These are phyloP conservation scores for Pocillopora meandrina DNA, from an alignment of 92 coral and sea anemone species.

Conservation along the genomic window DNA sequence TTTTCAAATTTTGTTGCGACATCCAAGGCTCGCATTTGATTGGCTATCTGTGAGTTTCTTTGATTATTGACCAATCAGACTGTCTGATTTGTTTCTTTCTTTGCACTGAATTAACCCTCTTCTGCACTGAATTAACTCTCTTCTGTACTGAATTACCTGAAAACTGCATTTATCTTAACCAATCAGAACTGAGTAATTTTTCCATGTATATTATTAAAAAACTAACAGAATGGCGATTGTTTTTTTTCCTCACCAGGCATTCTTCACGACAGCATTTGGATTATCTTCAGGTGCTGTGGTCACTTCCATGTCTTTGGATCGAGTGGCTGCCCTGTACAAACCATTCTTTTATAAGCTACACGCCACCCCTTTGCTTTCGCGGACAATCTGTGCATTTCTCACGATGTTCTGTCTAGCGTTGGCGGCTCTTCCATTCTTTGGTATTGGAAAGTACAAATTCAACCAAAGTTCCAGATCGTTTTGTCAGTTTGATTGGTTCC, in stretches of 20 bases:
- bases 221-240: background rate
- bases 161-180: too few species aligned
- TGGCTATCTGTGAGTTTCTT: too few species aligned
- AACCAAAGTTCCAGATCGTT: conserved; percentile 35
- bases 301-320: conserved; percentile 68
- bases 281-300: conserved; percentile 68
- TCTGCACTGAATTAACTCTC: too few species aligned
- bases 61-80: too few species aligned
- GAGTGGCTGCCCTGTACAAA: conserved; percentile 56
- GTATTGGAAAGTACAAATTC: conserved; percentile 46
- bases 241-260: conserved; percentile 41
- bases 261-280: conserved; percentile 55
- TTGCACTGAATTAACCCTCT: too few species aligned
- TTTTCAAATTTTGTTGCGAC: too few species aligned
- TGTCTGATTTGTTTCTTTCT: too few species aligned
- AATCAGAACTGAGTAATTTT: too few species aligned
- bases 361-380: conserved; percentile 56
- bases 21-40: too few species aligned
- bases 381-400: conserved; percentile 47
- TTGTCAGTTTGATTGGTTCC: conserved; percentile 63
- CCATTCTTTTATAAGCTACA: conserved; percentile 63
- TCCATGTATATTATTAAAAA: background rate
- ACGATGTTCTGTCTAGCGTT: conserved; percentile 31
- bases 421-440: conserved; percentile 60
- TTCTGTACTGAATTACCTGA: too few species aligned